Base-by-base conservation (phyloP, 2,888 invertebrate genomes). In the Ptychoptera albimana region DNA sequence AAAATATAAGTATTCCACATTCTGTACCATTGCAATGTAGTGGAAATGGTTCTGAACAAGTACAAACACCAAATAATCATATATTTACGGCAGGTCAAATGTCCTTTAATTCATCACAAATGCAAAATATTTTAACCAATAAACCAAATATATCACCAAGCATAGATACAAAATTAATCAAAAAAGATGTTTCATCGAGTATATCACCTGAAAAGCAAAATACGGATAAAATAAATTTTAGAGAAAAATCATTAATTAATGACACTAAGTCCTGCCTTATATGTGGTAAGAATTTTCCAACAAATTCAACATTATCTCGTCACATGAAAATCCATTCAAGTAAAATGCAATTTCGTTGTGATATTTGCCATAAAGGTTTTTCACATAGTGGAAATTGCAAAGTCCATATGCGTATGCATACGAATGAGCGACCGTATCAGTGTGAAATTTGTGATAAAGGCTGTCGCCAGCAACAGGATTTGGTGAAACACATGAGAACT, bases 341-440 rank as follows among this genome's bases (percentile, higher is more conserved):
- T 14, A 62, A 65, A 49, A 56, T 62, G 54, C 64, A 65, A 7
- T 63, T 64, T 49, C 63, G 65, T 46, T 68, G 67, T 53, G 60
- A 60, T 50, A 53, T 60, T 36, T 68, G 67, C 50, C 60, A 55
- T 47, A 66, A 66, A 49, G 61, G 61, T 8, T 67, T 68, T 54
- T 58, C 64, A 15, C 66, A 67, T 50, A 63, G 64, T 40, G 67
- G 67, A 3, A 67, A 67, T 51, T 67, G 57, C 48, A 67, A 66
- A 51, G 51, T 53, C 15, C 56, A 56, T 45, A 50, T 54, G 50
- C 41, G 55, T 37, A 50, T 52, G 29, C 56, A 56, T 47, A 55
- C 49, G 8, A 53, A 54, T 12, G 54, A 54, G 31, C 50, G 54
- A 31, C 55, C 55, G 2, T 52, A 53, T 43, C 42, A 49, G 14